Base-by-base conservation (phyloP, 2,797 vertebrate genomes). In the Apogon hyalosoma region DNA sequence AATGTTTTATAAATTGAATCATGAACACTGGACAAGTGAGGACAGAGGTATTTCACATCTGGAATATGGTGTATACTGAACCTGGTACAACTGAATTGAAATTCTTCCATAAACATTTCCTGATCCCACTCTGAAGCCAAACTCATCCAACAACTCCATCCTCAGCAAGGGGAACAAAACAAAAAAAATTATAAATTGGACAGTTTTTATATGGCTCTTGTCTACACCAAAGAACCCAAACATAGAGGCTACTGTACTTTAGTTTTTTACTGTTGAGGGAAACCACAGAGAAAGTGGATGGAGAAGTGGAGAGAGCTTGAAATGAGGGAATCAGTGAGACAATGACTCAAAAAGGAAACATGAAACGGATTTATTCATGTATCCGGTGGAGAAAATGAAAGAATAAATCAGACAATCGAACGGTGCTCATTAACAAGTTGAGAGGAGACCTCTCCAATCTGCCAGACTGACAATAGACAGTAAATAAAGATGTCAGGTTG, bases 401-500 rank as follows among this genome's bases (percentile, higher is more conserved):
- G 51, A 66, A 73, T 51, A 39, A 55, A 49, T 16, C 38, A 57
- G 18, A 66, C 24, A 68, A 72, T 63, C 10, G 61, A 71, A 15
- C 16, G 38, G 13, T 9, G 63, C 83, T 87, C 83, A 78, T 85
- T 84, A 86, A 81, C 71, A 55, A 18, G 54, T 19, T 10, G 57
- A 75, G 77, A 83, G 58, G 53, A 73, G 74, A 69, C 64, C 75
- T 67, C 59, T 72, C 63, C 72, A 64, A 61, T 64, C 71, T 69
- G 57, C 65, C 57, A 28, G 10, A 11, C 57, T 64, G 85, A 69
- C 72, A 66, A 42, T 7, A 66, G 66, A 71, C 66, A 33, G 62
- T 73, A 75, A 80, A 86, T 73, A 76, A 77, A 87, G 75, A 70
- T 49, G 69, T 84, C 75, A 77, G 82, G 67, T 72, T 38, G 53